Base-by-base conservation (phyloP, 2,113 vertebrate genomes). In the Sus scrofa region DNA sequence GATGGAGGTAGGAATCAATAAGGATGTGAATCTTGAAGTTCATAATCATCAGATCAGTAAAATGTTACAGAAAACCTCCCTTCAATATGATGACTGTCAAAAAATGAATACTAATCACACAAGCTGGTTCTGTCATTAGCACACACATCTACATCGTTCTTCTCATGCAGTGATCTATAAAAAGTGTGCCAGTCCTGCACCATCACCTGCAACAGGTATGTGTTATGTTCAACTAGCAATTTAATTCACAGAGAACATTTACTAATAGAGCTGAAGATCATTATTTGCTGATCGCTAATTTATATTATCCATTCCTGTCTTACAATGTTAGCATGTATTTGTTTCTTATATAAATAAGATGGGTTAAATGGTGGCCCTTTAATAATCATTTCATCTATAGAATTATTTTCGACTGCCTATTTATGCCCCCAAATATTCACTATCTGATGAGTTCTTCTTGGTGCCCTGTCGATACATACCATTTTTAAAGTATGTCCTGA, bases 11-110 rank as follows among this genome's bases (percentile, higher is more conserved):
- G 34, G 27, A 94, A 93, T 77, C 30, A 86, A 50, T 24, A 58
- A 89, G 58, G 67, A 15, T 79, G 14, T 93, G 52, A 96, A 83
- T 86, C 68, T 79, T 79, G 13, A 62, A 75, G 73, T 94, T 83
- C 63, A 89, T n/a, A 52, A 70, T 65, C 58, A 94, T 32, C 30
- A 89, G 13, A 89, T 92, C 30, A 91, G 60, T 81, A 89, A 32
- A 62, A 78, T n/a, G 79, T 73, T 79, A 82, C 68, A 39, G 32
- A 67, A 74, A 68, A 60, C 22, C 39, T 89, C 62, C 52, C 52
- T 3, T 91, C 78, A 65, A 32, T 62, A 89, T 71, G 63, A 52
- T 32, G 13, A 19, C 52, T 52, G 34, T 54, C 96, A 92, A 52
- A 67, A 82, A 94, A 62, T 32, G 22, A 34, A 54, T 85, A 39